A percentile compares a stretch with the other conserved stretches of the same genome.
These are phyloP conservation scores for Glossophaga mutica DNA, from an alignment of 2,797 vertebrate species.

Conservation along the genomic window DNA sequence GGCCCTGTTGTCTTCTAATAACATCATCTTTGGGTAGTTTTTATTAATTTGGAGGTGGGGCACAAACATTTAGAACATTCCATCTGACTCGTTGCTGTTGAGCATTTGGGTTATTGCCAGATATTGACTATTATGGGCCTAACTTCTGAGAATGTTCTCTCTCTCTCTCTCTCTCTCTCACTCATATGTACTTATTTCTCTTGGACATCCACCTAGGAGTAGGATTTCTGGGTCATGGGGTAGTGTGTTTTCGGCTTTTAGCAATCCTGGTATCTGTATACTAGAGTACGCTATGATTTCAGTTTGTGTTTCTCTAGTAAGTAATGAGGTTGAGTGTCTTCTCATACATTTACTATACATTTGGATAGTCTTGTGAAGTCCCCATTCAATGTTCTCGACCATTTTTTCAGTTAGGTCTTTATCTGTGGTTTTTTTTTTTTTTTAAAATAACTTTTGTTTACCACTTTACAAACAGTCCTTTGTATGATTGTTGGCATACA, in stretches of 20 bases:
- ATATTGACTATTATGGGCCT: not conserved
- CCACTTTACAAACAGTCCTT: not conserved
- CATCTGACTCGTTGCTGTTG: not conserved
- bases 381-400: not conserved
- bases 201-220: not conserved
- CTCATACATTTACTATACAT: not conserved
- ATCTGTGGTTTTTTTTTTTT: not conserved
- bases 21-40: not conserved
- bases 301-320: not conserved
- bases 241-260: not conserved
- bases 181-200: not conserved
- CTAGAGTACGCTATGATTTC: not conserved
- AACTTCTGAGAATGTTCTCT: not conserved
- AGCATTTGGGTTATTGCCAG: not conserved
- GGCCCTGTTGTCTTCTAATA: not conserved
- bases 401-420: not conserved
- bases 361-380: not conserved
- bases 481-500: not conserved
- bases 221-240: not conserved
- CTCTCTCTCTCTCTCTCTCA: not conserved
- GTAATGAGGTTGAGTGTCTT: not conserved
- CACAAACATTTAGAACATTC: not conserved
- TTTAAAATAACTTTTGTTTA: not conserved
- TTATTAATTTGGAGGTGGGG: accelerated
- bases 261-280: not conserved